These are phyloP conservation scores for Mythimna albipuncta DNA, from an alignment of 2,888 invertebrate genomes.

Conservation along the genomic window DNA sequence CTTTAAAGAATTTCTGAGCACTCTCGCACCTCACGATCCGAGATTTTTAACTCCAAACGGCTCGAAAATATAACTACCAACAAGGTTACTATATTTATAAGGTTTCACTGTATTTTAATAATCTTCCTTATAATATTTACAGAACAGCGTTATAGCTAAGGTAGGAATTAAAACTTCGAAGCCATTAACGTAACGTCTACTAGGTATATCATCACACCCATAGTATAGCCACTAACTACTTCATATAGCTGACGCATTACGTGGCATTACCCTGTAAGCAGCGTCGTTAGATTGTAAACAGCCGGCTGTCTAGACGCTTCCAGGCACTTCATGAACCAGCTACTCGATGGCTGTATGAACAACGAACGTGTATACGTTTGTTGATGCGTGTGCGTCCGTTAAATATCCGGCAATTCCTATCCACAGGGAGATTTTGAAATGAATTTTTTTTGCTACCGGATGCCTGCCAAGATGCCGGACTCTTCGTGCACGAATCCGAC, in stretches of 20 bases:
- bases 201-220: background rate
- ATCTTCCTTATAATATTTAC: no score
- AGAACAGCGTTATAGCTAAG: no score
- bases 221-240: background rate
- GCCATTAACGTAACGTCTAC: background rate
- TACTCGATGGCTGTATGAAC: background rate
- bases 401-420: conserved; percentile 3
- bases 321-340: conserved; percentile 15
- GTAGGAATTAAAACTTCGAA: background rate
- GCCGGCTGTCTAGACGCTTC: conserved; percentile 8
- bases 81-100: no score
- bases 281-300: conserved; percentile 17
- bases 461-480: no score
- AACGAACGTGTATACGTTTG: conserved; percentile 2
- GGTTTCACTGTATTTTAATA: no score
- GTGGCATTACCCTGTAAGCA: conserved; percentile 8
- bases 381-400: conserved; percentile 21
- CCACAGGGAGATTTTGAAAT: background rate
- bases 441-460: no score
- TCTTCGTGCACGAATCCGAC: no score
- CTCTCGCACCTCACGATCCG: no score
- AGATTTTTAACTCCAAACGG: no score
- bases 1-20: no score
- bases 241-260: conserved; percentile 4
- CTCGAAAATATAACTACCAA: no score